These are phyloP conservation scores for Bolinopsis microptera DNA, from an alignment of 37 sponge, comb jelly and placozoan genomes.

Conservation along the genomic window DNA sequence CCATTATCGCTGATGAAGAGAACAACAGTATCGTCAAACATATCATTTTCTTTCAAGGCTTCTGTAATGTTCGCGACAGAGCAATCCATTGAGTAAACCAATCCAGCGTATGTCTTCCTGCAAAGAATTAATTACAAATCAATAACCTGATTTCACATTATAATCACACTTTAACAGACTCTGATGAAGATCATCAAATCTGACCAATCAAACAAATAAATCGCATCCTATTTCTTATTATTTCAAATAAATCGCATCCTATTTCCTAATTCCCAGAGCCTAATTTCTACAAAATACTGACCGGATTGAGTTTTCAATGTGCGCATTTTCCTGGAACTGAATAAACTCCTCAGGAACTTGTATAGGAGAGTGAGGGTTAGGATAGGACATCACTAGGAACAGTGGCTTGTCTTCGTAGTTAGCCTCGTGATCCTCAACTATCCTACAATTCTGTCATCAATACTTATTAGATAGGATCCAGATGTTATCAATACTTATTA, in stretches of 20 bases:
- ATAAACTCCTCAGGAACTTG: neutral
- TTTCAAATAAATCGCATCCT: too few species aligned
- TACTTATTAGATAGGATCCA: neutral
- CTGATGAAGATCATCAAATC: neutral
- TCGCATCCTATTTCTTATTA: too few species aligned
- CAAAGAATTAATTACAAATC: neutral
- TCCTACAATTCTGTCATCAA: slow-evolving; percentile 7
- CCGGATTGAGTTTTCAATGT: neutral
- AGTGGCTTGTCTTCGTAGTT: neutral
- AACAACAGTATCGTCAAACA: slow-evolving; percentile 57
- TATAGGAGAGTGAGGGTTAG: slow-evolving; percentile 40
- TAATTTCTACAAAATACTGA: neutral
- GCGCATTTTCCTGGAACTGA: neutral
- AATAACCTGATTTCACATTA: too few species aligned
- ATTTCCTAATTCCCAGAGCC: too few species aligned
- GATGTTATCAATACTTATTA: neutral
- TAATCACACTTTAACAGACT: too few species aligned
- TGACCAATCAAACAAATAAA: too few species aligned
- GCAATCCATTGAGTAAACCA: neutral
- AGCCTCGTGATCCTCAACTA: neutral
- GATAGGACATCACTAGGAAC: slow-evolving; percentile 26
- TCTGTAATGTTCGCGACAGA: slow-evolving; percentile 37
- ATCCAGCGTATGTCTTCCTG: neutral
- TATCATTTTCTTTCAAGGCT: slow-evolving; percentile 59
- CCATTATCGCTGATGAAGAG: slow-evolving; percentile 46